Evolutionary conservation across 2,888 invertebrate species (phyloP), one percentile per base, ranked within the genome.

Genomic region (Euplagia quadripunctaria): DNA sequence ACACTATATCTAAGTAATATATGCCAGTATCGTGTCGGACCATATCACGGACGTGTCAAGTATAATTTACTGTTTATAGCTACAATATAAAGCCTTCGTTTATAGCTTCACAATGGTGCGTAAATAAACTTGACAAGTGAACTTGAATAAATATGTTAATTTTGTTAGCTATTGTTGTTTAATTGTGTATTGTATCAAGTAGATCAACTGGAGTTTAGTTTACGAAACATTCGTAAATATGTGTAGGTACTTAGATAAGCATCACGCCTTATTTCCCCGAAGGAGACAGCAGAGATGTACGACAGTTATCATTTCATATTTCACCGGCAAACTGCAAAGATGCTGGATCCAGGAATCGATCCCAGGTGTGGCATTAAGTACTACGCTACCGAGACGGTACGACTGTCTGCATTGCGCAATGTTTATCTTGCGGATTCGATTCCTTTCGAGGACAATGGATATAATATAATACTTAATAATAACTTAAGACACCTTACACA

Each of bases 111-210:
- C 63, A 68, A 68, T 64, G 42, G 64, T 51, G 42, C 43, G 51
- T 71, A 68, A 72, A 72, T 72, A 67, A 61, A 42, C n/a, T 17
- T 67, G 65, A 49, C 66, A 71, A 66, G 51, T 70, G 71, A 58
- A 46, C 71, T 66, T 31, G 17, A 49, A 66, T 49, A n/a, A 72
- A 72, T 67, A 52, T 67, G 67, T 67, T 49, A 67, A 67, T 67
- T 61, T 8, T 42, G 31, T 20, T 70, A 42, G 9, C 41, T 49
- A 41, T 51, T 52, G 16, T 63, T 72, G 31, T 68, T 17, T 58
- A 46, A 52, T 68, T 49, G 66, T 66, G 46, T 66, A 20, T 49
- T 31, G 49, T 51, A 61, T 61, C 20, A 31, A n/a, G n/a, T 17
- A 52, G 16, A 17, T 20, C 20, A 11, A 31, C 55, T 55, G n/a